These are phyloP conservation scores for Tetramorium alpestre DNA, from an alignment of 1,140 invertebrate species.

Conservation along the genomic window DNA sequence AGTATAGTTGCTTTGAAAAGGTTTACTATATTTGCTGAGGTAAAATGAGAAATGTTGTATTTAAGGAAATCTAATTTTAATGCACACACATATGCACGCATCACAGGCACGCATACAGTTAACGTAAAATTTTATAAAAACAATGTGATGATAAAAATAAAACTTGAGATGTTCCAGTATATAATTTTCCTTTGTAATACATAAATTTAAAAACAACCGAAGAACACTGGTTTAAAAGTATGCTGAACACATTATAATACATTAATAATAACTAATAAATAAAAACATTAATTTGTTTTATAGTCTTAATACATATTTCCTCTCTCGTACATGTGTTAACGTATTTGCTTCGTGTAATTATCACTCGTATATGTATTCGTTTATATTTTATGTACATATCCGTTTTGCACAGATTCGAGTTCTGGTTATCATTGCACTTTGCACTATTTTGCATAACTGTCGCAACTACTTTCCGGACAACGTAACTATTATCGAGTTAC, in stretches of 20 bases:
- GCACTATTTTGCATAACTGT: neutral
- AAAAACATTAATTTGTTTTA: slow-evolving; percentile 21
- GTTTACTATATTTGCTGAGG: slow-evolving; percentile 22
- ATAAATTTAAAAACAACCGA: slow-evolving; percentile 1
- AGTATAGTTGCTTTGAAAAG: slow-evolving; percentile 45
- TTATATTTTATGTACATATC: slow-evolving; percentile 43
- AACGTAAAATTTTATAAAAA: slow-evolving; percentile 33
- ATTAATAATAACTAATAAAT: slow-evolving; percentile 18
- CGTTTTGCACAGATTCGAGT: slow-evolving; percentile 20
- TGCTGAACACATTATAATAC: slow-evolving; percentile 46
- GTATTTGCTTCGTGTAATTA: slow-evolving; percentile 16
- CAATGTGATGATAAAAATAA: neutral
- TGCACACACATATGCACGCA: neutral
- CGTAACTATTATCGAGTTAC: slow-evolving; percentile 20
- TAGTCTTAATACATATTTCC: neutral
- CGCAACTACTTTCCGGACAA: neutral
- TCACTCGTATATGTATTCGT: slow-evolving; percentile 2
- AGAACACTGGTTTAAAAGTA: slow-evolving; percentile 15
- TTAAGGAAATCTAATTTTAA: slow-evolving; percentile 30
- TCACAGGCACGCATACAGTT: neutral
- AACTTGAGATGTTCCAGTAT: neutral
- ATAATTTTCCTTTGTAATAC: neutral
- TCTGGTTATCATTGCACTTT: neutral
- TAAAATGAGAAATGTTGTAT: slow-evolving; percentile 25
- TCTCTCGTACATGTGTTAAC: neutral